phyloP scores from a whole-genome alignment of 2,797 vertebrate genomes.

The Hydrolagus colliei region DNA sequence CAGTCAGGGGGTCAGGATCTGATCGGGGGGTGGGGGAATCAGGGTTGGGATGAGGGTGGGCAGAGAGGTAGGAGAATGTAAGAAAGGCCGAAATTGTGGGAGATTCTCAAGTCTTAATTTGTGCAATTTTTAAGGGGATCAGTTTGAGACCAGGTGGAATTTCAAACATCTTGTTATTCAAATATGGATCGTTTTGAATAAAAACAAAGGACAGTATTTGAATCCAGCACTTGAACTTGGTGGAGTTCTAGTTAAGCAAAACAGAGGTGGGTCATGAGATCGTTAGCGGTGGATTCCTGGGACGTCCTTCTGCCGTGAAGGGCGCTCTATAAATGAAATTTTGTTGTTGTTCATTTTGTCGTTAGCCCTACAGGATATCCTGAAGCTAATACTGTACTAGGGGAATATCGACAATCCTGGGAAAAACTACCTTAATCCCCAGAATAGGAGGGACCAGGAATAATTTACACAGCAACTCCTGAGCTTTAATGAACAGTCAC shows the following conservation, averaged over 20 bases:
- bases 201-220: not conserved
- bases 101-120: no score
- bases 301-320: no score
- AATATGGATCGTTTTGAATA: not conserved
- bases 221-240: not conserved
- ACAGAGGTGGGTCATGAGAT: not conserved
- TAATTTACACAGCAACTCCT: not conserved
- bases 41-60: not conserved
- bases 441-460: slow-evolving; percentile 1
- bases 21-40: not conserved
- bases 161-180: not conserved
- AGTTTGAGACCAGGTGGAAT: no score
- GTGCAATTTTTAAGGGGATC: no score
- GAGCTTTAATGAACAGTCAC: not conserved
- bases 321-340: no score
- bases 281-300: no score
- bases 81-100: no score
- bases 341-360: no score
- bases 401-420: not conserved
- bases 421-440: not conserved
- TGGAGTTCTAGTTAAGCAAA: not conserved
- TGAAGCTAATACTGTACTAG: not conserved
- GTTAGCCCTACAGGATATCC: not conserved
- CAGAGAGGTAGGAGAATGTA: no score
- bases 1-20: not conserved